These are phyloP conservation scores for Mylabris sibirica DNA, from an alignment of 2,888 invertebrate genomes.

Conservation along the genomic window DNA sequence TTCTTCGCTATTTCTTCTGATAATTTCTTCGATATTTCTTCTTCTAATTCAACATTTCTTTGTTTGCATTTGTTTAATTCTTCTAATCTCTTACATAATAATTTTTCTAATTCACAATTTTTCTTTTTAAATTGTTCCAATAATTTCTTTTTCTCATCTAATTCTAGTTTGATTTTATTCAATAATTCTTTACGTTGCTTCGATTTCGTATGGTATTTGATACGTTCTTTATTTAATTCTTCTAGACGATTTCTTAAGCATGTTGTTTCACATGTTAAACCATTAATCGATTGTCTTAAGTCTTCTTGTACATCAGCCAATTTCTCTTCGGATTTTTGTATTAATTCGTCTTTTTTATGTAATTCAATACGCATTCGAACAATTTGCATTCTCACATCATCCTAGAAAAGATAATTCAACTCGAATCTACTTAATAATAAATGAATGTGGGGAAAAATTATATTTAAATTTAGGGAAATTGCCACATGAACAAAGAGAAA, in stretches of 20 bases:
- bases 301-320: background rate
- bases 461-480: constrained; percentile 12
- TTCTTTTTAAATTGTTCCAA: constrained; percentile 41
- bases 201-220: constrained; percentile 1
- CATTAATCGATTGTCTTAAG: background rate
- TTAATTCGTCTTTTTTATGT: constrained; percentile 51
- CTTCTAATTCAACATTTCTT: constrained; percentile 47
- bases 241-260: constrained; percentile 12
- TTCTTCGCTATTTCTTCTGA: constrained; percentile 35
- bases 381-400: constrained; percentile 52
- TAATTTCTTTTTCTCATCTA: constrained; percentile 12
- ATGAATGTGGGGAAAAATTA: no score
- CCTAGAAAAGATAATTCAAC: constrained; percentile 40
- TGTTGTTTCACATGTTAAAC: constrained; percentile 5
- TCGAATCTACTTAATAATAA: background rate
- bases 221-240: constrained; percentile 1
- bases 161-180: background rate
- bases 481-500: background rate
- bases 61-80: no score
- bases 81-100: no score
- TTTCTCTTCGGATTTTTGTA: background rate
- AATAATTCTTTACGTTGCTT: background rate
- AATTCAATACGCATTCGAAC: constrained; percentile 53
- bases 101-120: constrained; percentile 20
- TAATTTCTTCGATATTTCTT: constrained; percentile 35